Percentiles rank a stretch among this genome's conserved stretches.
Evolutionary conservation across 2,113 vertebrate species (phyloP).

Genomic region (Perca flavescens): DNA sequence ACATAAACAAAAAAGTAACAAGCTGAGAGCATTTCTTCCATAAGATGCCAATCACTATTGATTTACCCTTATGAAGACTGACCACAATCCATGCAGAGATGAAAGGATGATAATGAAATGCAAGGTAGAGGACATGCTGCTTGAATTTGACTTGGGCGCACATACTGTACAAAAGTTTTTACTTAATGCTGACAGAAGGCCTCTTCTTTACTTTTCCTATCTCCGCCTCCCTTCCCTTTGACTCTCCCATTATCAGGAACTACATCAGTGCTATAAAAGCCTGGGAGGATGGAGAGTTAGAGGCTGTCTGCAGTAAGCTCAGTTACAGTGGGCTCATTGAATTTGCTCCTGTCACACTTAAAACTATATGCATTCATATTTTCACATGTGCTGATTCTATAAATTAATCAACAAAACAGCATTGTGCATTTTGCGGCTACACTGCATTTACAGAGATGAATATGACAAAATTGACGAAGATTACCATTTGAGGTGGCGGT

Average conservation of each 20-base stretch:
- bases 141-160: slow-evolving; percentile 26
- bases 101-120: slow-evolving; percentile 62
- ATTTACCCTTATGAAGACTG: slow-evolving; percentile 48
- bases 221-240: slow-evolving; percentile 19
- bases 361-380: slow-evolving; percentile 19
- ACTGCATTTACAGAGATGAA: slow-evolving; percentile 19
- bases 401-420: slow-evolving; percentile 6
- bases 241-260: slow-evolving; percentile 40
- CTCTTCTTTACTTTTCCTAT: slow-evolving; percentile 1
- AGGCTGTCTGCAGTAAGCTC: slow-evolving; percentile 46
- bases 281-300: slow-evolving; percentile 43
- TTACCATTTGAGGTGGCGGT: slow-evolving; percentile 30
- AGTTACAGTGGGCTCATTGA: slow-evolving; percentile 21
- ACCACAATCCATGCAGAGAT: slow-evolving; percentile 57
- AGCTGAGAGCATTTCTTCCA: slow-evolving; percentile 40
- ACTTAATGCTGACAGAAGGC: slow-evolving; percentile 37
- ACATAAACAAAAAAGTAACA: slow-evolving; percentile 52
- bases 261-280: slow-evolving; percentile 45
- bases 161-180: not conserved
- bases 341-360: slow-evolving; percentile 28
- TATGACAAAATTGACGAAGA: slow-evolving; percentile 27
- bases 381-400: slow-evolving; percentile 9
- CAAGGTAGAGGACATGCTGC: slow-evolving; percentile 44
- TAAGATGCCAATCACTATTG: slow-evolving; percentile 58
- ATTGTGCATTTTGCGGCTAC: not conserved